phyloP scores from a whole-genome alignment of 2,797 vertebrate species.

The Glyptemys insculpta region DNA sequence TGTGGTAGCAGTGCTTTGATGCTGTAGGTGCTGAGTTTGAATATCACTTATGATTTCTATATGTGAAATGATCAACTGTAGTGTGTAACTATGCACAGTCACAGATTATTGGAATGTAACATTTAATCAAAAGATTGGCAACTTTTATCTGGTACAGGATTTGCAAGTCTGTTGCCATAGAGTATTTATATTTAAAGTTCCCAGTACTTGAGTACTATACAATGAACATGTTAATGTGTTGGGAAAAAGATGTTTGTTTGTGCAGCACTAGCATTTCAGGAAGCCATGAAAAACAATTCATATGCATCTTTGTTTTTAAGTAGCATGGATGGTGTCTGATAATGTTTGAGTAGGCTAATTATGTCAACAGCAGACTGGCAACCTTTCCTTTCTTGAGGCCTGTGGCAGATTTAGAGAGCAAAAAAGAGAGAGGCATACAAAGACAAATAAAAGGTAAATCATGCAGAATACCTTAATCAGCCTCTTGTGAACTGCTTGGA shows the following conservation, averaged over 20 bases:
- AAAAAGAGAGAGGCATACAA: neutral
- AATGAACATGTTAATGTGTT: neutral
- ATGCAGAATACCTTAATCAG: neutral
- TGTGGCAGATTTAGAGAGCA: neutral
- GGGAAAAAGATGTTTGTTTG: neutral
- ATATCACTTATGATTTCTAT: neutral
- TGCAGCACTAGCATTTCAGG: neutral
- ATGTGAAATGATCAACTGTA: neutral
- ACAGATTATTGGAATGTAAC: neutral
- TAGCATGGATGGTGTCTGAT: neutral
- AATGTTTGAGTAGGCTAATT: neutral
- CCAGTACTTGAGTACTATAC: rapidly evolving
- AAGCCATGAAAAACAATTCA: neutral
- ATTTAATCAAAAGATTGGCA: neutral
- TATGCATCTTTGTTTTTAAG: neutral
- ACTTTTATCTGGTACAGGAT: neutral
- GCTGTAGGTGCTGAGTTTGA: neutral
- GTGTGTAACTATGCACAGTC: neutral
- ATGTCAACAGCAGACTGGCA: neutral
- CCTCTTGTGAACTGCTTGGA: neutral
- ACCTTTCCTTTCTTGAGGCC: neutral
- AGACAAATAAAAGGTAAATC: neutral
- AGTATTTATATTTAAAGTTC: neutral
- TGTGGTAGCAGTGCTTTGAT: neutral
- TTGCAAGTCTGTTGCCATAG: neutral